Base-by-base conservation (phyloP, 2,113 vertebrate species). In the Gallinago media region DNA sequence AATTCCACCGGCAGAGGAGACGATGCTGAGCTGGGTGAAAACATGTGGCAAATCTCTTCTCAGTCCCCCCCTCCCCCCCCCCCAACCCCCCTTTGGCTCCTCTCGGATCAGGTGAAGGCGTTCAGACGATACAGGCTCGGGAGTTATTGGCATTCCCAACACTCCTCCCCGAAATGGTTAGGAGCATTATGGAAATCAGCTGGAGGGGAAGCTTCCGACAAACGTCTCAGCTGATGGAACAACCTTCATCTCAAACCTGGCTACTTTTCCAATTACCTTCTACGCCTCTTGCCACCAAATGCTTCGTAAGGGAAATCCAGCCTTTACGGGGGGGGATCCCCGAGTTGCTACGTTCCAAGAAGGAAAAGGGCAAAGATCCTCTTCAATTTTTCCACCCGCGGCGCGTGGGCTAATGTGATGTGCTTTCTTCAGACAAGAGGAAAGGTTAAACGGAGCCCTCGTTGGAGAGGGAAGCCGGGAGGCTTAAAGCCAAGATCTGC, bases 61-160 rank as follows among this genome's bases (percentile, higher is more conserved):
- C 38, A 38, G 38, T 12, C 38, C 44, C 44, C 18, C 17, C 44
- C n/a, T n/a, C 16, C 16, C 16, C 16, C 16, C 18, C 44, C 8
- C 16, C 6, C 72, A 12, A 19, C 46, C 46, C 14, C 40, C 40
- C 15, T 42, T 42, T 6, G 5, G 18, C 89, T 94, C 96, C 79
- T 95, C 96, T 44, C 38, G 75, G 88, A 96, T 95, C 92, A 87
- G 95, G 95, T 83, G 94, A 96, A 95, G 92, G 95, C 55, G 9
- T 94, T 91, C 91, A 29, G 90, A 94, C 92, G 80, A 61, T 74
- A 92, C 27, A 94, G 92, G 91, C 96, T 91, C 2, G 4, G 68
- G 87, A 95, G 91, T 97, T 94, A 97, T 97, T 95, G 93, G 96
- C 96, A 93, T 97, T 97, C 94, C 97, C 96, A 96, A 80, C 87